These are phyloP conservation scores for Drosophila borborema DNA, from an alignment of 2,888 invertebrate genomes.

Conservation along the genomic window DNA sequence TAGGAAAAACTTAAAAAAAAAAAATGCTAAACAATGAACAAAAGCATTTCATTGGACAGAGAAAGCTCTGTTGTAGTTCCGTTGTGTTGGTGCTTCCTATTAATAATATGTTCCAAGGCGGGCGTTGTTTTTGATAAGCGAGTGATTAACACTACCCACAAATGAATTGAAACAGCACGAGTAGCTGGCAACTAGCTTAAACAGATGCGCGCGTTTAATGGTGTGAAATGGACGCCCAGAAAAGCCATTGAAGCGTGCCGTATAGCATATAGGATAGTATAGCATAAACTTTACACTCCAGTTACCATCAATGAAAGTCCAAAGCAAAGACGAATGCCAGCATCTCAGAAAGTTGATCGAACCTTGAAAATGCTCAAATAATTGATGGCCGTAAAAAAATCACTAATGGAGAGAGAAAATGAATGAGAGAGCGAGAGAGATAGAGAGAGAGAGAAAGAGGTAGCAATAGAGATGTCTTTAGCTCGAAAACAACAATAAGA, in stretches of 20 bases:
- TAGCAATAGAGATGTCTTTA: conserved; percentile 12
- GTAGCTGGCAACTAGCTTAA: conserved; percentile 41
- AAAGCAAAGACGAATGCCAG: conserved; percentile 23
- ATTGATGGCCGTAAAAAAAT: conserved; percentile 41
- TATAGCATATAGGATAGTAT: conserved; percentile 6
- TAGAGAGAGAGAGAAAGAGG: neutral
- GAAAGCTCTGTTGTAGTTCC: conserved; percentile 40
- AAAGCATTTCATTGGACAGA: conserved; percentile 34
- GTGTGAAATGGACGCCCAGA: conserved; percentile 52
- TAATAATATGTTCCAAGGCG: conserved; percentile 3
- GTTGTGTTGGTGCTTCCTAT: conserved; percentile 4
- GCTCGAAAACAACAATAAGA: conserved; percentile 39
- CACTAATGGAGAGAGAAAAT: conserved; percentile 20
- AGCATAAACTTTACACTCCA: conserved; percentile 52
- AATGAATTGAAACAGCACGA: conserved; percentile 27
- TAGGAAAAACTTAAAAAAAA: conserved; percentile 1
- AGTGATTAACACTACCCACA: conserved; percentile 55
- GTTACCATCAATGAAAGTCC: conserved; percentile 59
- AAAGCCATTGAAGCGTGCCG: conserved; percentile 66
- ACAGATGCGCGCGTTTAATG: conserved; percentile 46
- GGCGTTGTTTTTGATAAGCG: conserved; percentile 58
- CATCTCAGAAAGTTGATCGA: conserved; percentile 70
- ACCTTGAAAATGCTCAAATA: conserved; percentile 67
- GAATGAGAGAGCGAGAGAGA: neutral
- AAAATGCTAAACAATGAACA: conserved; percentile 25